These are phyloP conservation scores for Campoplex capitator DNA, from an alignment of 2,888 invertebrate species.

Conservation along the genomic window DNA sequence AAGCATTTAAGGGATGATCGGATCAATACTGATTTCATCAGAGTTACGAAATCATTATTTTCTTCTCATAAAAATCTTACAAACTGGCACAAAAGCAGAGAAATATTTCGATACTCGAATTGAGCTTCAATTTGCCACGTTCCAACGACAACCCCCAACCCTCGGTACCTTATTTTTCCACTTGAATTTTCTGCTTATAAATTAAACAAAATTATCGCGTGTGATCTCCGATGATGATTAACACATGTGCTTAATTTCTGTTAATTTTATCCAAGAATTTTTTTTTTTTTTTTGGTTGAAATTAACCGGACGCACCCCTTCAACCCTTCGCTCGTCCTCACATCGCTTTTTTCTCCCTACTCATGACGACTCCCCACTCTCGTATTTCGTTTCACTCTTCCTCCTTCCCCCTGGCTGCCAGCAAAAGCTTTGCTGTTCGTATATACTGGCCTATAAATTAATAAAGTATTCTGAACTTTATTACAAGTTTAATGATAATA, in stretches of 20 bases:
- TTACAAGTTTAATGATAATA: conserved; percentile 85
- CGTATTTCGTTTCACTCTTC: not conserved
- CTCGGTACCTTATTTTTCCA: no score
- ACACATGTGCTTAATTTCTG: not conserved
- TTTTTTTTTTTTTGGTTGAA: not conserved
- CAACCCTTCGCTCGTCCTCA: conserved; percentile 7
- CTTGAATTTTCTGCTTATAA: no score
- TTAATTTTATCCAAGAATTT: not conserved
- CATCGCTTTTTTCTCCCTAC: not conserved
- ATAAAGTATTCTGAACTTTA: conserved; percentile 85
- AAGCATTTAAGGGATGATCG: not conserved
- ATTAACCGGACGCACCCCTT: not conserved
- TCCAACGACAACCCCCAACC: no score
- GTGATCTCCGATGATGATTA: not conserved
- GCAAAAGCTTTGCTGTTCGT: conserved; percentile 48
- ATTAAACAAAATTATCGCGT: no score
- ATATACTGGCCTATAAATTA: conserved; percentile 83
- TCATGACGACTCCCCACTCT: not conserved
- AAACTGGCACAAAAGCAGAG: no score
- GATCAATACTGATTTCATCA: not conserved
- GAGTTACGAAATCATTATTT: no score
- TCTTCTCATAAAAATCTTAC: no score
- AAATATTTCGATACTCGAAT: not conserved
- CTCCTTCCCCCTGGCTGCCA: conserved; percentile 23
- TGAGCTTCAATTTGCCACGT: not conserved